Evolutionary conservation across 2,113 vertebrate genomes (phyloP).

Genomic region (Forbesichthys papilliferus): DNA sequence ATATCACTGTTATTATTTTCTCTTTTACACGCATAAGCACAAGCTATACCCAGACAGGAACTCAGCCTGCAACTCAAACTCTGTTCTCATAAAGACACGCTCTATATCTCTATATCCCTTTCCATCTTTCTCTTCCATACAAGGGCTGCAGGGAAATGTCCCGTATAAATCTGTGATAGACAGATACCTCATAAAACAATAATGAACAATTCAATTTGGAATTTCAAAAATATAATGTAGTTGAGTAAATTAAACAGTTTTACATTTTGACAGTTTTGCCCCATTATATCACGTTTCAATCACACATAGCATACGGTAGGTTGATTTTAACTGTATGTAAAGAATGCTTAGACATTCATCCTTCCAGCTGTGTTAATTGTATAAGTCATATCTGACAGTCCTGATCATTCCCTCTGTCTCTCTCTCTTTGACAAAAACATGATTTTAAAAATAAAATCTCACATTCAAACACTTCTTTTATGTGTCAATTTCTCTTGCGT

Average conservation of each 20-base stretch:
- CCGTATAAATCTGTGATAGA: neutral
- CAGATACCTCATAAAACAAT: too few relatives aligned
- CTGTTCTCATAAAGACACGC: neutral
- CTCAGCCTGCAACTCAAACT: neutral
- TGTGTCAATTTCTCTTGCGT: constrained; percentile 29
- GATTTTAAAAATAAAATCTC: constrained; percentile 11
- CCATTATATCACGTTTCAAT: neutral
- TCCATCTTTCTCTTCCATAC: constrained; percentile 11
- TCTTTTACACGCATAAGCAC: neutral
- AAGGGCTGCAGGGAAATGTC: constrained; percentile 2
- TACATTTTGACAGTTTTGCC: constrained; percentile 13
- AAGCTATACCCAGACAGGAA: too few relatives aligned
- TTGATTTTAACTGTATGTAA: neutral
- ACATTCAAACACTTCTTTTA: constrained; percentile 45
- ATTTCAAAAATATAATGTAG: too few relatives aligned
- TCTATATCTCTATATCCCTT: neutral
- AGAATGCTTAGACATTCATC: constrained; percentile 13
- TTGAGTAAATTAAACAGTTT: constrained; percentile 9
- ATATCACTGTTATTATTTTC: neutral
- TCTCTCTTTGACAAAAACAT: constrained; percentile 42
- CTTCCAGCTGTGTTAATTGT: constrained; percentile 18
- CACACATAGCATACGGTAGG: neutral
- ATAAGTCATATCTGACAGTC: constrained; percentile 30
- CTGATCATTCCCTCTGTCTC: neutral
- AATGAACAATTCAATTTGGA: too few relatives aligned